Evolutionary conservation across 2,888 invertebrate genomes (phyloP).

Genomic region (Lasioglossum lativentre): DNA sequence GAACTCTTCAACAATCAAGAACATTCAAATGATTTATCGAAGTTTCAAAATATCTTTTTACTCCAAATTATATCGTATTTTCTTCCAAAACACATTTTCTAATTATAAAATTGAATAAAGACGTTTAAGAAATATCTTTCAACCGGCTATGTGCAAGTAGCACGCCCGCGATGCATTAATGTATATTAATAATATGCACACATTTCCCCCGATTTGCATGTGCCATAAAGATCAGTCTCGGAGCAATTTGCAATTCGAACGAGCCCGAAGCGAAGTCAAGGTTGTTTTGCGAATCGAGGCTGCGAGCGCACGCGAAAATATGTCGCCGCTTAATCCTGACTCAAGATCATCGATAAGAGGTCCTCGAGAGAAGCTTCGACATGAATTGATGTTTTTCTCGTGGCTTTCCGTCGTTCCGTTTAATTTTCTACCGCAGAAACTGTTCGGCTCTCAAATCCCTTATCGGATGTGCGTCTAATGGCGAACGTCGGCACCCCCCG

Average conservation of each 20-base stretch:
- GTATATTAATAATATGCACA: not conserved
- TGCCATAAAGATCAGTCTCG: not conserved
- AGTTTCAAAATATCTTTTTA: too few relatives aligned
- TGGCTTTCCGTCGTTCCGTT: constrained; percentile 36
- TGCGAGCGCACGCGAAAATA: not conserved
- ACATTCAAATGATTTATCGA: not conserved
- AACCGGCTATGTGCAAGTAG: not conserved
- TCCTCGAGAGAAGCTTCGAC: constrained; percentile 36
- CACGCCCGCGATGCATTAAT: not conserved
- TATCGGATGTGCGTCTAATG: constrained; percentile 61
- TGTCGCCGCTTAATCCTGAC: constrained; percentile 43
- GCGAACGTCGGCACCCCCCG: constrained; percentile 29
- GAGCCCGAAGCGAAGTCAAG: not conserved
- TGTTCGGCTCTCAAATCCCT: constrained; percentile 47
- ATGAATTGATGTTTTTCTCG: constrained; percentile 47
- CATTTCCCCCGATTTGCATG: not conserved
- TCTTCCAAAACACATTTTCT: not conserved
- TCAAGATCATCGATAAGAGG: constrained; percentile 42
- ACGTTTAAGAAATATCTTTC: not conserved
- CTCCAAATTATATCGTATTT: not conserved
- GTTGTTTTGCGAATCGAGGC: not conserved
- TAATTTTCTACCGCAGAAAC: constrained; percentile 57
- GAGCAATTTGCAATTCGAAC: constrained; percentile 5
- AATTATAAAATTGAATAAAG: not conserved
- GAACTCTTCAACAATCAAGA: not conserved